Conservation (phyloP, 2,113 vertebrate species). For the Menura novaehollandiae region DNA sequence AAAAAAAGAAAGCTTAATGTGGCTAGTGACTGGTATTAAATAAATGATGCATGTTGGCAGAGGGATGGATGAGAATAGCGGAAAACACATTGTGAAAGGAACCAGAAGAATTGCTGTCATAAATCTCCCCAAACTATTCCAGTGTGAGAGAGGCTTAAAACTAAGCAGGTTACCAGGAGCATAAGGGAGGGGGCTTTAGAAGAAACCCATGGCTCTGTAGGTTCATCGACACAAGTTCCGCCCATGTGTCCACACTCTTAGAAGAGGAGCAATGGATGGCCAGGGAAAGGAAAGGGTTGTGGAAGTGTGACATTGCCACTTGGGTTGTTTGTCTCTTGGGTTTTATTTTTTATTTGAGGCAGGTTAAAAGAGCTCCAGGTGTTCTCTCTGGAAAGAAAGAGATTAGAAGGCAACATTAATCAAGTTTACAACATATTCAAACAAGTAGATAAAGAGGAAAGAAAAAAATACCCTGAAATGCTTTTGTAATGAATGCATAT, state of each 20-base stretch:
- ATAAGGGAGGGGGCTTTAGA: neutral
- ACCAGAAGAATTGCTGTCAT: constrained; percentile 39
- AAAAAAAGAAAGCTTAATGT: neutral
- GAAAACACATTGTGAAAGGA: constrained; percentile 43
- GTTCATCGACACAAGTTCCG: neutral
- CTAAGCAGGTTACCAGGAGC: neutral
- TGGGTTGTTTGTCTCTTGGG: neutral
- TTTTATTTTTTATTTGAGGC: constrained; percentile 18
- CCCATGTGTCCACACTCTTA: neutral
- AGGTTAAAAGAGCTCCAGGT: constrained; percentile 66
- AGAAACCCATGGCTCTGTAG: neutral
- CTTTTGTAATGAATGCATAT: constrained; percentile 58
- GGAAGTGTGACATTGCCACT: neutral
- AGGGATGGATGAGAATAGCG: neutral
- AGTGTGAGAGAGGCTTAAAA: neutral
- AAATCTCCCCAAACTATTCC: constrained; percentile 48
- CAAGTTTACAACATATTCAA: constrained; percentile 66
- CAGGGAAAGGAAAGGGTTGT: neutral
- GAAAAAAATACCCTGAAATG: constrained; percentile 24
- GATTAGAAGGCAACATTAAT: constrained; percentile 71
- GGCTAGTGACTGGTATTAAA: constrained; percentile 41
- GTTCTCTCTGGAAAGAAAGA: constrained; percentile 62
- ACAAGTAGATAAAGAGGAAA: constrained; percentile 51
- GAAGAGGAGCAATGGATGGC: neutral
- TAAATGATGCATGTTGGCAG: constrained; percentile 59